Base-by-base conservation (phyloP, 2,888 invertebrate species). In the Habrosyne pyritoides region DNA sequence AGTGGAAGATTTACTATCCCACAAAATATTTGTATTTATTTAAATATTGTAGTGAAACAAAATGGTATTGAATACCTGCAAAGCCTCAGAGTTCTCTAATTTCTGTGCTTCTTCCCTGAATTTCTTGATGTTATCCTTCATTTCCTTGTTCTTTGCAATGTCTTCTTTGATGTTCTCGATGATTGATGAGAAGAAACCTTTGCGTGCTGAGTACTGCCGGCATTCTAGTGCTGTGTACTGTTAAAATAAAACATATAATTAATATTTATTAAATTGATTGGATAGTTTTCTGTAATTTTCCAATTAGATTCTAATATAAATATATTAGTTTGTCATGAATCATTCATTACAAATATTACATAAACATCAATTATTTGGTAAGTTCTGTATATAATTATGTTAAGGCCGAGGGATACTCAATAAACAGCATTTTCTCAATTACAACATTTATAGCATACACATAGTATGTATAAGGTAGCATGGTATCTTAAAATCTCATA, bases 31-130 rank as follows among this genome's bases (percentile, higher is more conserved):
- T n/a, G n/a, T n/a, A n/a, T n/a, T n/a, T n/a, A n/a, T n/a, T n/a
- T n/a, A n/a, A n/a, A n/a, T n/a, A n/a, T n/a, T n/a, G n/a, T n/a
- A n/a, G n/a, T n/a, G n/a, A n/a, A n/a, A n/a, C n/a, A n/a, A n/a
- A n/a, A n/a, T n/a, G n/a, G n/a, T n/a, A 12, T 14, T 21, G 21
- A 33, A 53, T 66, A 85, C 85, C 88, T 98, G 96, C 57, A 99
- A 87, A 0, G 99, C 99, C 54, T 99, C 99, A 0, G 99, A 98
- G 79, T 99, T 97, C 86, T 99, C 99, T 28, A 99, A 88, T 91
- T 98, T 99, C 67, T 98, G 96, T n/a, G 98, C 97, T 91, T 99
- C 99, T 87, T 98, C 97, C 59, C 98, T 93, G 80, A 99, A 99
- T 84, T 98, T 99, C 74, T 98, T 97, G 57, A 99, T 94, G 68